phyloP scores from a whole-genome alignment of 2,113 vertebrate species.

The Albula glossodonta region DNA sequence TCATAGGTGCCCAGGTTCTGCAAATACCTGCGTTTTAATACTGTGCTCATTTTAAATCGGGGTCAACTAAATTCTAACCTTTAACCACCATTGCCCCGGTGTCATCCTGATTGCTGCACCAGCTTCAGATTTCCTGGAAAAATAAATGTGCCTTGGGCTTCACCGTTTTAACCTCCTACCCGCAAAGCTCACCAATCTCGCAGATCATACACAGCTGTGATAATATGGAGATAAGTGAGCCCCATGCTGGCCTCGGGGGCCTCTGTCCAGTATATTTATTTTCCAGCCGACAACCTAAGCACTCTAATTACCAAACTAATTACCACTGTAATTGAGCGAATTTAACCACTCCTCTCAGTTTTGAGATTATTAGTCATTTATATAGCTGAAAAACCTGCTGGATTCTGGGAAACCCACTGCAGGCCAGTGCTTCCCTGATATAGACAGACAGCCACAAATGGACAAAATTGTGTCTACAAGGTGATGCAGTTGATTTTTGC shows the following conservation, averaged over 20 bases:
- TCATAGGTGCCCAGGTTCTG: slow-evolving; percentile 1
- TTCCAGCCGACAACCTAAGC: background rate
- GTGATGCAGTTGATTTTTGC: too few species aligned
- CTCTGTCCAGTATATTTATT: background rate
- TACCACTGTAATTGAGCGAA: background rate
- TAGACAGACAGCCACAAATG: too few species aligned
- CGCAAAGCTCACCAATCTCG: background rate
- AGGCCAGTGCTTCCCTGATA: background rate
- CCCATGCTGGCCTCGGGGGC: background rate
- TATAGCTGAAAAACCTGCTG: too few species aligned
- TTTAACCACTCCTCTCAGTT: background rate
- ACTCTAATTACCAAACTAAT: background rate
- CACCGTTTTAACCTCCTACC: background rate
- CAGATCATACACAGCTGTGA: background rate
- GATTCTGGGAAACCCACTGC: background rate
- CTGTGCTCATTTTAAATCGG: background rate
- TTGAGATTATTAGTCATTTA: background rate
- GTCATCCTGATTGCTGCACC: background rate
- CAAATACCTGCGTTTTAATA: background rate
- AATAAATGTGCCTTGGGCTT: background rate
- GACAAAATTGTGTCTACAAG: too few species aligned
- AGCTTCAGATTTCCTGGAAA: background rate
- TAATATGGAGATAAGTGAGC: background rate
- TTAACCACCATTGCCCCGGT: background rate
- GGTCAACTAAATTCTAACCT: too few species aligned